phyloP scores from a whole-genome alignment of 2,797 vertebrate species.

The Galagoides demidoff region DNA sequence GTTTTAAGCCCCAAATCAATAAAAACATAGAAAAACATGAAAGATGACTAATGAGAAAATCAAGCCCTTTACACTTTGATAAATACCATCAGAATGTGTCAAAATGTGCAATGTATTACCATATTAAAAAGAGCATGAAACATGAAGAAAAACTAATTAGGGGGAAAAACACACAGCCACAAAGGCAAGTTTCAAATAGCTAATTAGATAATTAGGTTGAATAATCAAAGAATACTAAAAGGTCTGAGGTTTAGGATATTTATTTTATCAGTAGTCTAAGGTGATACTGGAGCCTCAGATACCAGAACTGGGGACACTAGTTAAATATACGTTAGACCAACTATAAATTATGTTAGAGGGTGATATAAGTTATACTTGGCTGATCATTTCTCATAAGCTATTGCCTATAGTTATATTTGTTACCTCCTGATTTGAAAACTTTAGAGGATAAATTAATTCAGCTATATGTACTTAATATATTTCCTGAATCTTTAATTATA shows the following conservation, averaged over 20 bases:
- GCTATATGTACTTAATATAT: background rate
- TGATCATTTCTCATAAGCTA: background rate
- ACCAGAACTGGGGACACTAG: background rate
- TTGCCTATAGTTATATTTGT: background rate
- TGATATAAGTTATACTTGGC: background rate
- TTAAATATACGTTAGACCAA: background rate
- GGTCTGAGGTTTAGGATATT: background rate
- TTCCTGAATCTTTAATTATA: background rate
- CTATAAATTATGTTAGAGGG: background rate
- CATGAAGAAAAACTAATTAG: slow-evolving; percentile 65
- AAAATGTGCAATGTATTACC: slow-evolving; percentile 46
- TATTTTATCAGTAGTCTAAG: background rate
- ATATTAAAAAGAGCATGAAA: slow-evolving; percentile 47
- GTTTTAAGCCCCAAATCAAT: slow-evolving; percentile 63
- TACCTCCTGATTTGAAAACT: background rate
- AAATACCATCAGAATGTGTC: slow-evolving; percentile 55
- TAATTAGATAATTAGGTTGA: slow-evolving; percentile 46
- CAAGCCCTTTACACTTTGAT: slow-evolving; percentile 58
- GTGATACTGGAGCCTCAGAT: background rate
- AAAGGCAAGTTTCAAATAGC: slow-evolving; percentile 44
- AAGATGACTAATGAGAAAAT: slow-evolving; percentile 73
- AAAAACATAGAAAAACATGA: slow-evolving; percentile 52
- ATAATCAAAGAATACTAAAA: slow-evolving; percentile 21
- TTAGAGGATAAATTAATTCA: background rate
- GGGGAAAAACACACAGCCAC: background rate